phyloP scores from a whole-genome alignment of 1,140 invertebrate species.

The Aphelenchoides avenae region DNA sequence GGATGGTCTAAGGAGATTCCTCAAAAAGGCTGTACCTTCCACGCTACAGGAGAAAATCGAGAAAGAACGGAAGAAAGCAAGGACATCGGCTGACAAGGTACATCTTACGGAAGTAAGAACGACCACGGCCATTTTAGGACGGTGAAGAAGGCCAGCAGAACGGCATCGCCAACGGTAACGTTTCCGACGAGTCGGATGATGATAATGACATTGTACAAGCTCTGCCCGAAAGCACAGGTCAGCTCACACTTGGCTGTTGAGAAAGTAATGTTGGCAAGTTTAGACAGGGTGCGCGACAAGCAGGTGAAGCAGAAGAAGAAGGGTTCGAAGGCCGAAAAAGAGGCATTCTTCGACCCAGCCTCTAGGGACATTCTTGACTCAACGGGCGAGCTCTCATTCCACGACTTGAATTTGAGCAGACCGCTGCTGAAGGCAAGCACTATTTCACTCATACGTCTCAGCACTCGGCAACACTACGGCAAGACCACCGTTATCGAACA shows the following conservation, averaged over 20 bases:
- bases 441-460: not conserved
- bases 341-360: conserved; percentile 43
- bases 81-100: conserved; percentile 17
- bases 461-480: not conserved
- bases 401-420: conserved; percentile 54
- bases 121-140: not conserved
- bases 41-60: conserved; percentile 43
- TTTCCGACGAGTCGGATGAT: conserved; percentile 4
- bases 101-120: not conserved
- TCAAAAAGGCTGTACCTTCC: conserved; percentile 32
- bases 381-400: conserved; percentile 30
- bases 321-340: conserved; percentile 12
- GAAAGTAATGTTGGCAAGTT: conserved; percentile 15
- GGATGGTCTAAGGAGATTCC: conserved; percentile 25
- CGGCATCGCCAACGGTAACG: conserved; percentile 3
- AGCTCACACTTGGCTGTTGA: conserved; percentile 1
- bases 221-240: conserved; percentile 26
- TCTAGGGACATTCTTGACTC: conserved; percentile 27
- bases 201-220: too few relatives aligned
- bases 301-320: conserved; percentile 28
- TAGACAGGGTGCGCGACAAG: conserved; percentile 48
- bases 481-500: conserved; percentile 1
- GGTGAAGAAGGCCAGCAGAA: conserved; percentile 12
- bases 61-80: conserved; percentile 13
- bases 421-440: conserved; percentile 53